Percentiles rank a stretch among this genome's conserved stretches.
phyloP scores from a whole-genome alignment of 2,888 invertebrate species.

The Athalia cordata region DNA sequence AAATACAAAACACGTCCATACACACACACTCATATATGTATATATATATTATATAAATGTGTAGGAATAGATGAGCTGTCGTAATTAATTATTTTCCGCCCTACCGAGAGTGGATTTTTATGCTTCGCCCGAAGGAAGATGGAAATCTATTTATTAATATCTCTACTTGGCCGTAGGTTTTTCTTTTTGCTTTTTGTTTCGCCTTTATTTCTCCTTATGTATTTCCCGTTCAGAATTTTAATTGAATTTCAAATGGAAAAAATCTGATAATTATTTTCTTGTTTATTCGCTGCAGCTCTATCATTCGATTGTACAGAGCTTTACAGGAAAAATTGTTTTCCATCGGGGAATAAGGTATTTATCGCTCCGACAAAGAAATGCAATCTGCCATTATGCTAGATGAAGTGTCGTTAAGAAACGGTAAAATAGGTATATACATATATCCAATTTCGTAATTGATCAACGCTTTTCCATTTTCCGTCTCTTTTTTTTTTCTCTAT shows the following conservation, averaged over 20 bases:
- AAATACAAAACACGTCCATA: neutral
- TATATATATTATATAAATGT: no score
- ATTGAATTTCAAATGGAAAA: constrained; percentile 32
- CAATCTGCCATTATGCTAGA: no score
- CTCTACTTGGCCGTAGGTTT: constrained; percentile 15
- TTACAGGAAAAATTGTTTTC: neutral
- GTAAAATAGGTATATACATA: no score
- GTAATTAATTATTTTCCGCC: constrained; percentile 40
- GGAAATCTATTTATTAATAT: constrained; percentile 37
- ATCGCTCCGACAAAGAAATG: no score
- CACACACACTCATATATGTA: neutral
- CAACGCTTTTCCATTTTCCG: no score
- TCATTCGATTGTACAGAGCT: neutral
- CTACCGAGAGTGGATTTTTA: constrained; percentile 32
- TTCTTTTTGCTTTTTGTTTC: neutral
- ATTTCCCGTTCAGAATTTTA: constrained; percentile 26
- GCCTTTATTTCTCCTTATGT: neutral
- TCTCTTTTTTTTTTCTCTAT: no score
- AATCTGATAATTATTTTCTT: constrained; percentile 37
- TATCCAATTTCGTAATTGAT: no score
- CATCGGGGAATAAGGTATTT: neutral
- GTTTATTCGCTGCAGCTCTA: neutral
- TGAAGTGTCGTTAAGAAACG: no score
- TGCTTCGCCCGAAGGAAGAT: constrained; percentile 31
- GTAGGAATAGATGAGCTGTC: constrained; percentile 6